Conservation (phyloP, 2,797 vertebrate genomes). For the Rhincodon typus region DNA sequence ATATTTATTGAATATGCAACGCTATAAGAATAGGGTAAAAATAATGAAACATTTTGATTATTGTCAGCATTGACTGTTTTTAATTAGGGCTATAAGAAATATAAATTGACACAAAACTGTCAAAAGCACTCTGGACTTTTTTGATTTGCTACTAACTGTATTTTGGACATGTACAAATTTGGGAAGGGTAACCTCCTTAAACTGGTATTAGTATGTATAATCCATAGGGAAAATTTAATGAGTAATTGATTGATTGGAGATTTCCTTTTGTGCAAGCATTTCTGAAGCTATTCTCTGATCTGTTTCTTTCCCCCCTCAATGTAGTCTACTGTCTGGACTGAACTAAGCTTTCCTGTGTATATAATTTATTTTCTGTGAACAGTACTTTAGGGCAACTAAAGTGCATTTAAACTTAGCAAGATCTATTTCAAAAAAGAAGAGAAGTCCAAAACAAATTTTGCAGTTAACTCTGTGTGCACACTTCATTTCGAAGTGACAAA, state of each 20-base stretch:
- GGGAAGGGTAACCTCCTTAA: background rate
- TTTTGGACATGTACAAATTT: background rate
- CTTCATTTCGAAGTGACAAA: background rate
- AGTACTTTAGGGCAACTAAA: background rate
- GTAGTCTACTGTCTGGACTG: background rate
- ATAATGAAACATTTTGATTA: background rate
- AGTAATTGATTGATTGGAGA: background rate
- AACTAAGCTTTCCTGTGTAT: background rate
- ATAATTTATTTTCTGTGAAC: background rate
- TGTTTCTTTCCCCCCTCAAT: background rate
- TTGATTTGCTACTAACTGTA: background rate
- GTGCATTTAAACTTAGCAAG: background rate
- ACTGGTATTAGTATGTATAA: background rate
- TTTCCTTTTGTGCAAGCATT: background rate
- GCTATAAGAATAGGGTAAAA: background rate
- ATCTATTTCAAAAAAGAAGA: background rate
- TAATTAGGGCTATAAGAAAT: background rate
- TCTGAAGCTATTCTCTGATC: background rate
- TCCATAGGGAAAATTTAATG: background rate
- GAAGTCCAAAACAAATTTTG: background rate
- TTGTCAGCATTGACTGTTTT: background rate
- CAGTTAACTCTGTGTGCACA: background rate
- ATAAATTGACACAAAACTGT: background rate
- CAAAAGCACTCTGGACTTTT: background rate
- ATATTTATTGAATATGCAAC: background rate